Percentiles rank a stretch among this genome's conserved stretches.
Evolutionary conservation across 2,113 vertebrate species (phyloP).

Genomic region (Columba livia): DNA sequence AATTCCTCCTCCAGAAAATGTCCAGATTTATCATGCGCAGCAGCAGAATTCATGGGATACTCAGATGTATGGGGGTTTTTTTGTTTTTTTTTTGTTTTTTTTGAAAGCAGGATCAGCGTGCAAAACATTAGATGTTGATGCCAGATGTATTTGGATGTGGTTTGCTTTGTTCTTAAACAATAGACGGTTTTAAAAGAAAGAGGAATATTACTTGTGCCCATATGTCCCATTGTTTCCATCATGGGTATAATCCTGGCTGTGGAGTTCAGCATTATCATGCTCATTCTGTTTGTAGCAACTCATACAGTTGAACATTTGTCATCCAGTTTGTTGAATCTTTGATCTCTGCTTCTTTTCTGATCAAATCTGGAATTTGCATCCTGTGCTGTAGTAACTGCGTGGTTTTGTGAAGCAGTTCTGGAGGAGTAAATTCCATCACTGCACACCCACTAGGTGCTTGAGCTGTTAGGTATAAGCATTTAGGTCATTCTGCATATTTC

Average conservation of each 20-base stretch:
- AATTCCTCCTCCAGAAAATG: not conserved
- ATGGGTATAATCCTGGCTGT: not conserved
- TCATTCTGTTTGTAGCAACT: not conserved
- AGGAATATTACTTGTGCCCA: conserved; percentile 40
- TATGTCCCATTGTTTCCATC: conserved; percentile 49
- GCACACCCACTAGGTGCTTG: not conserved
- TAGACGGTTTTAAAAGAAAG: conserved; percentile 22
- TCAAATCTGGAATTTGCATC: not conserved
- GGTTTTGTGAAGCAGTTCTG: not conserved
- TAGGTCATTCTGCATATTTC: not conserved
- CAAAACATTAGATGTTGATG: conserved; percentile 5
- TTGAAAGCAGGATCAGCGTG: conserved; percentile 8
- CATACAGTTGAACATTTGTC: not conserved
- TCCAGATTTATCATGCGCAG: not conserved
- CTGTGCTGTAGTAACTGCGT: not conserved
- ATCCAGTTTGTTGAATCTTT: not conserved
- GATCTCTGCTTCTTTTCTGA: not conserved
- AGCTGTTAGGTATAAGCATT: not conserved
- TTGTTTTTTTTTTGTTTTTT: not conserved
- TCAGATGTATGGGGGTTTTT: not conserved
- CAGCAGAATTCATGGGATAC: not conserved
- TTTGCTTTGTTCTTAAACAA: conserved; percentile 67
- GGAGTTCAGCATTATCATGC: conserved; percentile 14
- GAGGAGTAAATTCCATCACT: not conserved
- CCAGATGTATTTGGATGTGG: conserved; percentile 62